These are phyloP conservation scores for Psilopsiagon aymara DNA, from an alignment of 2,113 vertebrate species.

Conservation along the genomic window DNA sequence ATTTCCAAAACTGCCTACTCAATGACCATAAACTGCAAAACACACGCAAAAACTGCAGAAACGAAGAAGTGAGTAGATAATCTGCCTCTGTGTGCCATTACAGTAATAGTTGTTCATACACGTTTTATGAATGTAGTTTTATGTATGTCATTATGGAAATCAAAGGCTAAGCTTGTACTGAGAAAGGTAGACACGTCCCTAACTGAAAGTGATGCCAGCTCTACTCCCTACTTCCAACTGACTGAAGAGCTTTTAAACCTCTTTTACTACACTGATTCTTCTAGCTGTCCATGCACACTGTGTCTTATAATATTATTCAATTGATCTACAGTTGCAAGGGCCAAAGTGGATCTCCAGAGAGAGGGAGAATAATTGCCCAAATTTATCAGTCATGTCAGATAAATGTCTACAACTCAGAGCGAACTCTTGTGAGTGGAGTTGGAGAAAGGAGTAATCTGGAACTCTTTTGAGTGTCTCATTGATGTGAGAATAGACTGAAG, in stretches of 20 bases:
- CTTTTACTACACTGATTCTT: slow-evolving; percentile 34
- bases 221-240: slow-evolving; percentile 9
- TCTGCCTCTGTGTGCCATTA: background rate
- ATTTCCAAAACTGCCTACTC: slow-evolving; percentile 1
- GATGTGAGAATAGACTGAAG: slow-evolving; percentile 19
- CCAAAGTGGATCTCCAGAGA: slow-evolving; percentile 52
- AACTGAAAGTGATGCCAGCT: slow-evolving; percentile 10
- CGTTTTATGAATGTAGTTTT: slow-evolving; percentile 12
- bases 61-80: background rate
- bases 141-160: slow-evolving; percentile 40
- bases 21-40: background rate
- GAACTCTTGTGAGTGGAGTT: slow-evolving; percentile 37
- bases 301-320: slow-evolving; percentile 36
- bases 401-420: slow-evolving; percentile 31
- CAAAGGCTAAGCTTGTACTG: slow-evolving; percentile 15
- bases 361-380: slow-evolving; percentile 33
- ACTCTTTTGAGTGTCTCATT: slow-evolving; percentile 41
- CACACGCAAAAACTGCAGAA: background rate
- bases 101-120: slow-evolving; percentile 4
- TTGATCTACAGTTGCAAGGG: slow-evolving; percentile 36
- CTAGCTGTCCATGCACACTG: slow-evolving; percentile 38
- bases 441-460: slow-evolving; percentile 61
- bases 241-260: slow-evolving; percentile 48
- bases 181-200: background rate
- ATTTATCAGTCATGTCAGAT: slow-evolving; percentile 44